Evolutionary conservation across 2,113 vertebrate genomes (phyloP).

Genomic region (Capricornis sumatraensis): DNA sequence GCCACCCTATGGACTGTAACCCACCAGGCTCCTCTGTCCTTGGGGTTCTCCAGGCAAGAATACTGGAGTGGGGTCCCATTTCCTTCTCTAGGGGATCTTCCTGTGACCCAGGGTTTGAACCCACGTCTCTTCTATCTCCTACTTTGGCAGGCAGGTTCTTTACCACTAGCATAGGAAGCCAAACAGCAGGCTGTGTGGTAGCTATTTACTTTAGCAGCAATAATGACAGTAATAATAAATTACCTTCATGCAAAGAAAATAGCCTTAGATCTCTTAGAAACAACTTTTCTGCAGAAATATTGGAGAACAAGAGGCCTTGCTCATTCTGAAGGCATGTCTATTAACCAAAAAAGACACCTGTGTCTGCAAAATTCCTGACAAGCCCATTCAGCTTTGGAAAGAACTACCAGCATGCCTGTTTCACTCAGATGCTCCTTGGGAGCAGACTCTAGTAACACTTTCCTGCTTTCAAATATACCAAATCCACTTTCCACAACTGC

Average conservation of each 20-base stretch:
- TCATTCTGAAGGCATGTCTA: neutral
- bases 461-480: neutral
- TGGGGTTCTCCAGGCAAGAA: neutral
- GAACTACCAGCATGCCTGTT: fast-evolving
- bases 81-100: neutral
- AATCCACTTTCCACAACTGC: neutral
- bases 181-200: neutral
- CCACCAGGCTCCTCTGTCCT: neutral
- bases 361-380: neutral
- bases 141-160: neutral
- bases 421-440: neutral
- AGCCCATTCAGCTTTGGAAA: neutral
- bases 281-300: neutral
- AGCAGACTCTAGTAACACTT: neutral
- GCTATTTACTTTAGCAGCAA: neutral
- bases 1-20: neutral
- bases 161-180: neutral
- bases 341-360: neutral
- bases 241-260: neutral
- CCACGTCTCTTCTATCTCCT: neutral
- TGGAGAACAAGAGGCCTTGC: neutral
- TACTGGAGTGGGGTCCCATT: neutral
- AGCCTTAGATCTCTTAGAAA: neutral
- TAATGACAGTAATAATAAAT: neutral
- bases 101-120: neutral